A percentile compares a stretch with the other conserved stretches of the same genome.
Conservation (phyloP, 2,797 vertebrate genomes). For the Euphonia xanthogaster region DNA sequence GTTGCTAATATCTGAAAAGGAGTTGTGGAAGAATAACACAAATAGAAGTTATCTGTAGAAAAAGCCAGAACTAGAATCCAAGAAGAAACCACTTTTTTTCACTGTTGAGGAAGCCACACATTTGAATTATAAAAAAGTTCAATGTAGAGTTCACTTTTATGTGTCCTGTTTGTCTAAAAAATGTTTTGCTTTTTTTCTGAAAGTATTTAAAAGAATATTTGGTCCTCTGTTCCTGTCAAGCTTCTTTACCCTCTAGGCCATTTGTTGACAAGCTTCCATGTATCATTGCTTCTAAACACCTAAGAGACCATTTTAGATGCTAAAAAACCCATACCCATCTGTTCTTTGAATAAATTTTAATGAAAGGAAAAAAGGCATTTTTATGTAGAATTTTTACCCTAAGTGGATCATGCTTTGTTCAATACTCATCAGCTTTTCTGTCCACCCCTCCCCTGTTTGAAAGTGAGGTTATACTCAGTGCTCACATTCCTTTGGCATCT, state of each 20-base stretch:
- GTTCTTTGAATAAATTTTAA: neutral
- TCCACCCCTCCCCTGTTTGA: neutral
- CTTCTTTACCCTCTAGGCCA: slow-evolving; percentile 35
- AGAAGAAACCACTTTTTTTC: neutral
- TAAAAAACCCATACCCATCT: neutral
- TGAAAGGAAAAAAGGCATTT: neutral
- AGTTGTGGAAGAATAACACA: neutral
- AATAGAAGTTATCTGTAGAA: neutral
- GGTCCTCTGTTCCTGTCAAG: neutral
- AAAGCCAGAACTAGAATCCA: neutral
- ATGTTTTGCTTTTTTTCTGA: neutral
- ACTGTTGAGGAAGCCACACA: neutral
- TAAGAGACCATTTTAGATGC: slow-evolving; percentile 12
- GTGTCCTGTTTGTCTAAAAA: neutral
- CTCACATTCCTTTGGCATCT: neutral
- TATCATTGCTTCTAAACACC: slow-evolving; percentile 22
- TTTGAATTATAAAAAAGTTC: neutral
- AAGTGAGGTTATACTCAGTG: neutral
- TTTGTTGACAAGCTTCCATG: slow-evolving; percentile 21
- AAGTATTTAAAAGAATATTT: neutral
- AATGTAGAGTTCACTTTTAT: neutral
- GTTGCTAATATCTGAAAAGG: neutral
- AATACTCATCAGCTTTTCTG: neutral
- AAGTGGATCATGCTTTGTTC: neutral
- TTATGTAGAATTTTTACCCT: neutral